phyloP scores from a whole-genome alignment of 2,888 invertebrate genomes.

The Eupithecia subumbrata region DNA sequence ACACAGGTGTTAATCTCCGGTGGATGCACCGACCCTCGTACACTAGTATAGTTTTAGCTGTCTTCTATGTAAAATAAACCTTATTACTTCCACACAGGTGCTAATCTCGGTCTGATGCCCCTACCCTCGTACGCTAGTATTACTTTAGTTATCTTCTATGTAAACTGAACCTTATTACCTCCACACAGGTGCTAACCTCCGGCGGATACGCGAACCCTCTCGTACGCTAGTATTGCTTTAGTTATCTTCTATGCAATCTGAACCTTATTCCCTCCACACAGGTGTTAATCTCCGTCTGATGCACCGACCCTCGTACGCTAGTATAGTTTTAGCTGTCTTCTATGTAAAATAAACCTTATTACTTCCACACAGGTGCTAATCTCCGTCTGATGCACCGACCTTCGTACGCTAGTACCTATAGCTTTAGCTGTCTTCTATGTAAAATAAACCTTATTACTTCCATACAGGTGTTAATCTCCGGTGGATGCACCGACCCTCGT shows the following conservation, averaged over 20 bases:
- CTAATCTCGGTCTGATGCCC: conserved; percentile 86
- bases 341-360: too few relatives aligned
- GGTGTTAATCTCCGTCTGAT: too few relatives aligned
- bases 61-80: too few relatives aligned
- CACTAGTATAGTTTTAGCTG: not conserved
- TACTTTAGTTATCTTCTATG: too few relatives aligned
- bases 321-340: not conserved
- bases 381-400: too few relatives aligned
- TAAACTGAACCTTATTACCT: not conserved
- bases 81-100: conserved; percentile 65
- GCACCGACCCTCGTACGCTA: too few relatives aligned
- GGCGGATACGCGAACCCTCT: conserved; percentile 85
- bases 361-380: too few relatives aligned
- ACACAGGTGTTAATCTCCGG: too few relatives aligned
- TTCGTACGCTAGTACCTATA: too few relatives aligned
- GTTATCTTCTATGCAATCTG: too few relatives aligned
- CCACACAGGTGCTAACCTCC: conserved; percentile 84
- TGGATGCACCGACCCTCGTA: too few relatives aligned
- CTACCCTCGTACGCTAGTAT: conserved; percentile 85
- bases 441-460: not conserved
- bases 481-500: conserved; percentile 85
- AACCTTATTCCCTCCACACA: too few relatives aligned
- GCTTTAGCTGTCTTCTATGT: not conserved
- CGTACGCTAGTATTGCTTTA: conserved; percentile 80
- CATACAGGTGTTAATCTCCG: conserved; percentile 85